phyloP scores from a whole-genome alignment of 64 coral and sea anemone genomes.

The Montipora cactus region DNA sequence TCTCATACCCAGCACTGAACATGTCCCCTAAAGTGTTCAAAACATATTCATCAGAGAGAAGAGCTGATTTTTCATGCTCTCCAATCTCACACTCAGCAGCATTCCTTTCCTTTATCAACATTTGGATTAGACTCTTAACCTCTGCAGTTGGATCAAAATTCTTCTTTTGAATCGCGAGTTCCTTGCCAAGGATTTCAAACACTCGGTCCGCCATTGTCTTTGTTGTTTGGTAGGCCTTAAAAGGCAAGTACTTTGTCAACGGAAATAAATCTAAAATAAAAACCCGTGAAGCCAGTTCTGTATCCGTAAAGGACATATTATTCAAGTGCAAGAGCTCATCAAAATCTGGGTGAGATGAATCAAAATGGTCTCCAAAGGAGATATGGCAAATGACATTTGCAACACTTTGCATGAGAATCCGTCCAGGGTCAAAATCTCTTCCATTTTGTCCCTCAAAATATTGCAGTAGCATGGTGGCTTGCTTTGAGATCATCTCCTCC shows the following conservation, averaged over 20 bases:
- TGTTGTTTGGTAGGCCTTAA: slow-evolving; percentile 28
- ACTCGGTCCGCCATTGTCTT: neutral
- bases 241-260: slow-evolving; percentile 63
- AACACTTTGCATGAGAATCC: slow-evolving; percentile 51
- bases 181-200: slow-evolving; percentile 21
- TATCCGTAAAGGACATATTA: neutral
- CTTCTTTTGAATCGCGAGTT: slow-evolving; percentile 28
- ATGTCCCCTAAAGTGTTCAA: slow-evolving; percentile 60
- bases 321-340: slow-evolving; percentile 8
- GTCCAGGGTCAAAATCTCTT: slow-evolving; percentile 46
- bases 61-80: slow-evolving; percentile 11
- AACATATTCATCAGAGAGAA: slow-evolving; percentile 65
- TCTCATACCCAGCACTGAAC: slow-evolving; percentile 77
- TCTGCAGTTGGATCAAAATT: neutral
- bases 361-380: slow-evolving; percentile 69
- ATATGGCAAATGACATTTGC: slow-evolving; percentile 75
- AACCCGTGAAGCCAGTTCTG: neutral
- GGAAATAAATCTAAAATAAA: slow-evolving; percentile 67
- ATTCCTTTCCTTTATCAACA: slow-evolving; percentile 19
- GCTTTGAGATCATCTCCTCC: slow-evolving; percentile 41
- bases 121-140: slow-evolving; percentile 18
- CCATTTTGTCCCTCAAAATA: slow-evolving; percentile 42
- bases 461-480: slow-evolving; percentile 19
- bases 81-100: slow-evolving; percentile 36
- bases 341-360: slow-evolving; percentile 58